Conservation (phyloP, 2,888 invertebrate species). For the Fabriciana adippe region DNA sequence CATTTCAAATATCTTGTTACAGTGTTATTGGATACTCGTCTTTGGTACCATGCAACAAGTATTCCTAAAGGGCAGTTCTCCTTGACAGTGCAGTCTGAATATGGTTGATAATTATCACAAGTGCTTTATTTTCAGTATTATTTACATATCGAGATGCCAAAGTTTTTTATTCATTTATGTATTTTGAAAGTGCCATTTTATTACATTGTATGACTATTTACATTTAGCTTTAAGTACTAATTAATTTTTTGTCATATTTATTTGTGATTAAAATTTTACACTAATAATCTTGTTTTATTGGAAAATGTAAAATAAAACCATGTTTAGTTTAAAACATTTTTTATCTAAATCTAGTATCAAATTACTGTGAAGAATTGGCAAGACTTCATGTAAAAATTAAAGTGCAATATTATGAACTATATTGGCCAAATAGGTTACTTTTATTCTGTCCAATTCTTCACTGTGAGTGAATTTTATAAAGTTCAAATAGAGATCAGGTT, state of each 20-base stretch:
- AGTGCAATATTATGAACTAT: slow-evolving; percentile 29
- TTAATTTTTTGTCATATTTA: slow-evolving; percentile 50
- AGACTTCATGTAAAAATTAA: slow-evolving; percentile 37
- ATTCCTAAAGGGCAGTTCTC: slow-evolving; percentile 92
- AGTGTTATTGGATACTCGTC: slow-evolving; percentile 93
- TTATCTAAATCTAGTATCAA: slow-evolving; percentile 74
- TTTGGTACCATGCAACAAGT: slow-evolving; percentile 95
- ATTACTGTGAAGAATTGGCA: slow-evolving; percentile 65
- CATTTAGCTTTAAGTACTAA: slow-evolving; percentile 56
- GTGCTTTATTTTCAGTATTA: slow-evolving; percentile 55
- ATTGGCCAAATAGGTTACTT: slow-evolving; percentile 31
- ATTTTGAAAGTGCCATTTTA: slow-evolving; percentile 68
- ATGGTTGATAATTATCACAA: slow-evolving; percentile 83
- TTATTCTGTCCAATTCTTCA: slow-evolving; percentile 62
- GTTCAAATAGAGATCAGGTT: slow-evolving; percentile 74
- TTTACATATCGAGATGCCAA: slow-evolving; percentile 75
- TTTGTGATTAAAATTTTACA: slow-evolving; percentile 49
- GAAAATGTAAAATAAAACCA: slow-evolving; percentile 46
- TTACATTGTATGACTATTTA: slow-evolving; percentile 60
- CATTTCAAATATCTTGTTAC: slow-evolving; percentile 50
- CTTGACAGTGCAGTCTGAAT: slow-evolving; percentile 94
- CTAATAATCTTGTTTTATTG: slow-evolving; percentile 41
- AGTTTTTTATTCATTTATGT: slow-evolving; percentile 56
- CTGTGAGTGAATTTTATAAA: slow-evolving; percentile 65
- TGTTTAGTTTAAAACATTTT: slow-evolving; percentile 66